A percentile compares a stretch with the other conserved stretches of the same genome.
Evolutionary conservation across 2,888 invertebrate species (phyloP).

Genomic region (Steromphala cineraria): DNA sequence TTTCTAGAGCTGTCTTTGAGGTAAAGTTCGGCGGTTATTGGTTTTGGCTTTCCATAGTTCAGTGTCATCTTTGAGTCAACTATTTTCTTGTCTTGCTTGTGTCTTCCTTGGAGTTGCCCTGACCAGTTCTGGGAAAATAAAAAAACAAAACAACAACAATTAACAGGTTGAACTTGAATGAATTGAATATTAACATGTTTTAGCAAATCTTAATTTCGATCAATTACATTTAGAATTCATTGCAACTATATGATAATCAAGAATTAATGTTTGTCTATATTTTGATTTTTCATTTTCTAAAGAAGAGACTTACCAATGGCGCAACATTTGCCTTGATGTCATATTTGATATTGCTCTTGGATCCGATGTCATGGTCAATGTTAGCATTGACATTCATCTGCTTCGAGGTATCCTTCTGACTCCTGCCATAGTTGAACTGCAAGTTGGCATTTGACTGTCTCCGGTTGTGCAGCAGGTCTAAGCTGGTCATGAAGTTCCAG

Average conservation of each 20-base stretch:
- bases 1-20: slow-evolving; percentile 1
- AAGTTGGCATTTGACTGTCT: not conserved
- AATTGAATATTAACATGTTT: too few relatives aligned
- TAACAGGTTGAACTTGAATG: too few relatives aligned
- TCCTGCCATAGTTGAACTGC: not conserved
- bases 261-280: too few relatives aligned
- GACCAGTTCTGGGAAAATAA: too few relatives aligned
- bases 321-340: not conserved
- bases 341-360: not conserved
- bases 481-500: not conserved
- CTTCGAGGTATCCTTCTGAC: not conserved
- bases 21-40: not conserved
- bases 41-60: not conserved
- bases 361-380: not conserved
- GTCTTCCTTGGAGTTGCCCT: not conserved
- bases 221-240: too few relatives aligned
- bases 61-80: not conserved
- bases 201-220: too few relatives aligned
- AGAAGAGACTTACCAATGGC: not conserved
- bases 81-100: not conserved
- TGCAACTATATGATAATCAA: too few relatives aligned
- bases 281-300: too few relatives aligned
- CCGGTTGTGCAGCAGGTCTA: not conserved
- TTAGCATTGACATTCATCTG: not conserved
- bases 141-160: too few relatives aligned